Conservation (phyloP, 2,888 invertebrate genomes). For the Operophtera brumata region DNA sequence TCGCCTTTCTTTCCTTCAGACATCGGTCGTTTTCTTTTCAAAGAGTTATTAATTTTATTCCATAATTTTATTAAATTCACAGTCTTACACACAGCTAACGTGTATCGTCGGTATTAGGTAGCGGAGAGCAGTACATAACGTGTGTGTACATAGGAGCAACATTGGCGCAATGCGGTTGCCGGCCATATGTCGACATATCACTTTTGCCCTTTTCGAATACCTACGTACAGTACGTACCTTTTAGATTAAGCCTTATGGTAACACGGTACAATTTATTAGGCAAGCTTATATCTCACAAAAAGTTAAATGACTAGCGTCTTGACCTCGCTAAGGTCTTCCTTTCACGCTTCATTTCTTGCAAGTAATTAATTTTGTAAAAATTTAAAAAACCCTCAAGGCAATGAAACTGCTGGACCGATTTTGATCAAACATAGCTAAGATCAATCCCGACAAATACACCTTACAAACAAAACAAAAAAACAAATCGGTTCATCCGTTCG, state of each 20-base stretch:
- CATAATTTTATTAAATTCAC: slow-evolving; percentile 22
- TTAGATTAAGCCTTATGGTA: slow-evolving; percentile 34
- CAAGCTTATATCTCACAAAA: background rate
- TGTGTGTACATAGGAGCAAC: slow-evolving; percentile 70
- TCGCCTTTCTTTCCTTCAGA: too few species aligned
- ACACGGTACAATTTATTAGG: slow-evolving; percentile 9
- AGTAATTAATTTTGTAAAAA: too few species aligned
- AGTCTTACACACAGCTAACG: slow-evolving; percentile 43
- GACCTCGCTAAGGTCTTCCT: background rate
- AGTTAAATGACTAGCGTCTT: background rate
- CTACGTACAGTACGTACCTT: slow-evolving; percentile 46
- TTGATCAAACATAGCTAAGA: too few species aligned
- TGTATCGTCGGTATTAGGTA: slow-evolving; percentile 59
- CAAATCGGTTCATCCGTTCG: too few species aligned
- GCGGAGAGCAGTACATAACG: slow-evolving; percentile 60
- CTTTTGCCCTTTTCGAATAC: slow-evolving; percentile 66
- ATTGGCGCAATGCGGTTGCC: slow-evolving; percentile 77
- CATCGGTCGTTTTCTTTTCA: too few species aligned
- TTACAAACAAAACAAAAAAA: too few species aligned
- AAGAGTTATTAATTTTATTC: too few species aligned
- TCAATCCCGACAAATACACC: too few species aligned
- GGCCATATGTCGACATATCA: slow-evolving; percentile 74
- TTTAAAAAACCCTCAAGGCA: too few species aligned
- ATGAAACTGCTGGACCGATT: too few species aligned
- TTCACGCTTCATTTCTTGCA: too few species aligned